phyloP scores from a whole-genome alignment of 2,888 invertebrate genomes.

The Alitta virens region DNA sequence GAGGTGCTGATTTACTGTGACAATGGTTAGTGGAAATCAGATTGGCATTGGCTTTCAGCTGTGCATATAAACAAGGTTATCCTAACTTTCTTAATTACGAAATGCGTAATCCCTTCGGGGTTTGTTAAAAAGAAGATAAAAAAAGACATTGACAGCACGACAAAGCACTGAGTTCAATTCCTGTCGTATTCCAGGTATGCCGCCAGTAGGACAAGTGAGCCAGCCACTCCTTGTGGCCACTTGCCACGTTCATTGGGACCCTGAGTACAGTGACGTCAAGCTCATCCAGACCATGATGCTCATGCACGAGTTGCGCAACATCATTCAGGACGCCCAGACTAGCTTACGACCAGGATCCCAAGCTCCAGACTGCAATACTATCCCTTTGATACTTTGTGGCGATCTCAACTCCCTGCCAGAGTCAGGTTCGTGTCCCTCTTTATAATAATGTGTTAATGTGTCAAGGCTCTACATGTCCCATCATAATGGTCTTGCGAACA shows the following conservation, averaged over 20 bases:
- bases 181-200: slow-evolving; percentile 59
- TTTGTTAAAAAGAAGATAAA: too few species aligned
- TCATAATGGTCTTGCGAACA: not conserved
- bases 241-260: slow-evolving; percentile 99
- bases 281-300: slow-evolving; percentile 99
- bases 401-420: slow-evolving; percentile 98
- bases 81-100: too few species aligned
- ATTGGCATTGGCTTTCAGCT: too few species aligned
- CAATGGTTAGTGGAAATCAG: too few species aligned
- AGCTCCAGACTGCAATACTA: slow-evolving; percentile 61
- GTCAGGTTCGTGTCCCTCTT: slow-evolving; percentile 66
- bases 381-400: slow-evolving; percentile 91
- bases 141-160: too few species aligned
- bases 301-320: slow-evolving; percentile 85
- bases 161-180: too few species aligned
- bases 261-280: slow-evolving; percentile 98
- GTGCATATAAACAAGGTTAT: too few species aligned
- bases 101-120: too few species aligned
- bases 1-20: too few species aligned
- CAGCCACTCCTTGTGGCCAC: slow-evolving; percentile 83
- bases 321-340: slow-evolving; percentile 46
- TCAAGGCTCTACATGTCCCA: too few species aligned
- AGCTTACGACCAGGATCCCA: slow-evolving; percentile 27
- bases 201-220: slow-evolving; percentile 65
- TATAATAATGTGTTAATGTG: too few species aligned